Percentiles rank a stretch among this genome's conserved stretches.
Evolutionary conservation across 2,888 invertebrate genomes (phyloP).

Genomic region (Acheta domesticus): DNA sequence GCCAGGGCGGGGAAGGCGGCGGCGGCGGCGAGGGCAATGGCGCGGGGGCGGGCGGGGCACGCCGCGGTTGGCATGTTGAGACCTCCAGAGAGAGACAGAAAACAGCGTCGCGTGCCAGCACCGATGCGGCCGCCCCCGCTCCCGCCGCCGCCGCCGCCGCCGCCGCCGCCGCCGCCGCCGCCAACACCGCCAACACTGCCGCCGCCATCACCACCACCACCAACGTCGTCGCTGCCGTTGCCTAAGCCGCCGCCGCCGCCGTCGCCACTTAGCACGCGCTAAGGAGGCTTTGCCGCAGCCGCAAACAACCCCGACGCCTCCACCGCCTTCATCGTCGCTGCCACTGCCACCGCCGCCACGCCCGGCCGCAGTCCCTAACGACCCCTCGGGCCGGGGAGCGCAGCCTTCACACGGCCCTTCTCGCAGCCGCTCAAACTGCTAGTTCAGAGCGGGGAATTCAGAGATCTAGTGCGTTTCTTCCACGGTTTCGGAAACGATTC

Average conservation of each 20-base stretch:
- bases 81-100: background rate
- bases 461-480: no score
- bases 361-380: background rate
- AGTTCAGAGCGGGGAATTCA: no score
- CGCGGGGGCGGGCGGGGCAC: background rate
- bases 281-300: background rate
- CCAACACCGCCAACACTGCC: background rate
- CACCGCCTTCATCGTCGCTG: background rate
- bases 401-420: background rate
- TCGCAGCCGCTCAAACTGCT: no score
- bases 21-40: background rate
- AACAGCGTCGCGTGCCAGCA: background rate
- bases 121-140: background rate
- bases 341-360: background rate
- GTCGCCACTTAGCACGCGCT: slow-evolving; percentile 10
- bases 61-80: background rate
- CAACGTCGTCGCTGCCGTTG: background rate
- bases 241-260: background rate
- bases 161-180: background rate
- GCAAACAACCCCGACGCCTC: background rate
- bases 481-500: no score
- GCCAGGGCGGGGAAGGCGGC: background rate
- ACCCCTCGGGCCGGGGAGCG: background rate
- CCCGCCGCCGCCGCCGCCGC: background rate
- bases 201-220: background rate